Evolutionary conservation across 2,888 invertebrate genomes (phyloP).

Genomic region (Cheilosia urbana): DNA sequence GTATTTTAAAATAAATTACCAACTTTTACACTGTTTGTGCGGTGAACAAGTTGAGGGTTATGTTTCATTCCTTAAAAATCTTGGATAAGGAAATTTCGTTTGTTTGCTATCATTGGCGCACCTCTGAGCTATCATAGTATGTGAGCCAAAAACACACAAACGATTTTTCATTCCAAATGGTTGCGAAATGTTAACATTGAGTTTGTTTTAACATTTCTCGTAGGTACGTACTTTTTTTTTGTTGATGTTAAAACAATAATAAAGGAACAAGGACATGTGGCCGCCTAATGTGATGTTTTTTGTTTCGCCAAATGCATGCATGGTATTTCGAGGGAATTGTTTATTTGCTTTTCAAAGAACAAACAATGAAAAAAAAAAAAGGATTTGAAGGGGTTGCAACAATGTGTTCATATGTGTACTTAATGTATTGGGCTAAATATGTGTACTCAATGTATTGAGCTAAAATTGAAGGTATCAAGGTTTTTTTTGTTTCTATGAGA

Average conservation of each 20-base stretch:
- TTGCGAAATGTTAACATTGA: conserved; percentile 13
- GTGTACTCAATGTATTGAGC: no score
- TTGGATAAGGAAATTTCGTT: not conserved
- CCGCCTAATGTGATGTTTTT: conserved; percentile 5
- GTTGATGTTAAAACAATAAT: no score
- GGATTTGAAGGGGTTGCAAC: not conserved
- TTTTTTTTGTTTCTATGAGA: no score
- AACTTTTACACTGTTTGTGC: no score
- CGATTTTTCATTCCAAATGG: conserved; percentile 8
- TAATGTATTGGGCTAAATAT: no score
- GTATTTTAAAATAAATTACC: no score
- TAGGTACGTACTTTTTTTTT: not conserved
- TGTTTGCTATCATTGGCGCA: not conserved
- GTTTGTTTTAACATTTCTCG: conserved; percentile 2
- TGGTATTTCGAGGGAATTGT: no score
- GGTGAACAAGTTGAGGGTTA: no score
- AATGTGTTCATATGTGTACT: no score
- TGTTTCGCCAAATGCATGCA: not conserved
- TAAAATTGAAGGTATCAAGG: no score
- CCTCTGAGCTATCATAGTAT: not conserved
- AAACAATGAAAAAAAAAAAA: not conserved
- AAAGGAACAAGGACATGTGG: conserved; percentile 9
- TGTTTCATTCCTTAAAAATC: no score
- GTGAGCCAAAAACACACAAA: not conserved
- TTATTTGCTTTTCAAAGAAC: not conserved